phyloP scores from a whole-genome alignment of 1,140 invertebrate genomes.

The Diachasmimorpha longicaudata region DNA sequence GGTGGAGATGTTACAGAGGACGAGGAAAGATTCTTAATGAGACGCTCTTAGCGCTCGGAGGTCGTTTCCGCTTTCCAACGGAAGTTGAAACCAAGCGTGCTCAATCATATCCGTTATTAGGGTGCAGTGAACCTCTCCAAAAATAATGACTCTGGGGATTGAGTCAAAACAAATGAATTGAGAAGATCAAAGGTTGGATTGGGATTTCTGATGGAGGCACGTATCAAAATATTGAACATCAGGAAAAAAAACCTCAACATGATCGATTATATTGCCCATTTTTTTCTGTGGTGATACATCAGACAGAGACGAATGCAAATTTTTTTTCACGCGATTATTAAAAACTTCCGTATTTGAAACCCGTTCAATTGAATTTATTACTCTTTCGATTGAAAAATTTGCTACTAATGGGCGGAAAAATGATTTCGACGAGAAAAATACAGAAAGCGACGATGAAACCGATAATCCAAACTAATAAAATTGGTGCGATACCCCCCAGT shows the following conservation, averaged over 20 bases:
- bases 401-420: not conserved
- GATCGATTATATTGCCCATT: too few species aligned
- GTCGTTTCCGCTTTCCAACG: not conserved
- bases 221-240: too few species aligned
- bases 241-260: too few species aligned
- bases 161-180: not conserved
- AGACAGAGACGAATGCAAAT: too few species aligned
- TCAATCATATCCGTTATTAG: conserved; percentile 2
- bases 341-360: not conserved
- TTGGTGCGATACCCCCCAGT: conserved; percentile 17
- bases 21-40: not conserved
- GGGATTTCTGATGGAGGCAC: too few species aligned
- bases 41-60: not conserved
- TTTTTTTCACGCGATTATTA: not conserved
- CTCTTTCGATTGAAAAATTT: not conserved
- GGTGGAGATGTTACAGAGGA: not conserved
- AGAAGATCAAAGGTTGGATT: not conserved
- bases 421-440: not conserved
- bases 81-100: conserved; percentile 6
- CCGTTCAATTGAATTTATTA: not conserved
- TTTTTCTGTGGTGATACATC: too few species aligned
- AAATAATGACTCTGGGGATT: not conserved
- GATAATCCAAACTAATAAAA: not conserved
- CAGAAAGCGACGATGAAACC: not conserved
- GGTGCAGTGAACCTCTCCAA: conserved; percentile 6